Conservation (phyloP, 92 coral and sea anemone species). For the Parazoanthus swiftii region DNA sequence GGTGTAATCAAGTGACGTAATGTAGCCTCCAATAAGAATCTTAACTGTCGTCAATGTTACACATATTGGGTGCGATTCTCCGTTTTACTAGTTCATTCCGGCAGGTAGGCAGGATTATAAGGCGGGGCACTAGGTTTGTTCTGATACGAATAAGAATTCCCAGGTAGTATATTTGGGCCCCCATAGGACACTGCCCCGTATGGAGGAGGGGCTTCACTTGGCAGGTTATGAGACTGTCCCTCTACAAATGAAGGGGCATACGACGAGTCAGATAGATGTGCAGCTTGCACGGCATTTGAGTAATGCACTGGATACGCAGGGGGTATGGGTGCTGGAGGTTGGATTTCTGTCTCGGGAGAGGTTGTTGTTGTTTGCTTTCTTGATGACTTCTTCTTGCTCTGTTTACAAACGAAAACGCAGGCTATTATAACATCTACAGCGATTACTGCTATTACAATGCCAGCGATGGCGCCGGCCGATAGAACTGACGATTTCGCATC, state of each 20-base stretch:
- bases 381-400: neutral
- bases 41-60: too few species aligned
- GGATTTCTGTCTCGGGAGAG: neutral
- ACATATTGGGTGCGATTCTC: too few species aligned
- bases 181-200: neutral
- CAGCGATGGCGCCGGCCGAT: neutral
- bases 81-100: too few species aligned
- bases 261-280: neutral
- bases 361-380: neutral
- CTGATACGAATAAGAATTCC: too few species aligned
- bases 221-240: neutral
- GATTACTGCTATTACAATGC: neutral
- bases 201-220: neutral
- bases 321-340: conserved; percentile 12
- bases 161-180: neutral
- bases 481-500: neutral
- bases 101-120: too few species aligned
- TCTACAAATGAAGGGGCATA: neutral
- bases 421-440: neutral
- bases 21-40: too few species aligned
- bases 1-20: too few species aligned
- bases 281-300: neutral
- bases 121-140: too few species aligned
- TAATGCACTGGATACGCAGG: neutral
- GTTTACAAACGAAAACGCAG: neutral